Conservation (phyloP, 1,140 invertebrate genomes). For the Neodiprion pinetum region DNA sequence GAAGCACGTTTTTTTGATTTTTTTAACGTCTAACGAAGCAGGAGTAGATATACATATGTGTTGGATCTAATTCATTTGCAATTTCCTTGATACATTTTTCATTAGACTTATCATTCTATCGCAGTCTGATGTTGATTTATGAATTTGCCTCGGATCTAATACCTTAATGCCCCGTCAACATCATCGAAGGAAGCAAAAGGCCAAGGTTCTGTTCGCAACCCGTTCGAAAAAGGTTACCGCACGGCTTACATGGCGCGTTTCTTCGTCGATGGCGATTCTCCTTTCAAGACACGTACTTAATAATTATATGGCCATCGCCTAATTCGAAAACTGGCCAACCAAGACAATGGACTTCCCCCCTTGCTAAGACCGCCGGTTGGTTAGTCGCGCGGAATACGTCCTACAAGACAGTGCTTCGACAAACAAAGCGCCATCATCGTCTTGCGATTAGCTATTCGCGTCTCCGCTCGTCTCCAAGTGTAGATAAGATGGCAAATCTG, state of each 20-base stretch:
- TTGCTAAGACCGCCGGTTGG: not conserved
- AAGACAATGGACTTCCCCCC: not conserved
- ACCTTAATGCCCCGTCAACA: too few relatives aligned
- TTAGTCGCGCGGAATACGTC: not conserved
- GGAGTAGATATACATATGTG: too few relatives aligned
- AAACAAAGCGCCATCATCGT: not conserved
- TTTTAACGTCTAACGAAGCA: too few relatives aligned
- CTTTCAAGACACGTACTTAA: conserved; percentile 12
- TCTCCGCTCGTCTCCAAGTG: not conserved
- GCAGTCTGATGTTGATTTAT: too few relatives aligned
- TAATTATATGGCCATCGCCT: conserved; percentile 50
- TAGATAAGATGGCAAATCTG: conserved; percentile 35
- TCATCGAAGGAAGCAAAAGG: too few relatives aligned
- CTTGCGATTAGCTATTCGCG: too few relatives aligned
- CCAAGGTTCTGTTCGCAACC: not conserved
- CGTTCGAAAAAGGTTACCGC: not conserved
- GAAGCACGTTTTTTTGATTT: too few relatives aligned
- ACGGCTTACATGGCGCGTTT: not conserved
- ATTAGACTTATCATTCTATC: too few relatives aligned
- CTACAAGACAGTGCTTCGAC: not conserved
- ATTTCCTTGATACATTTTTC: too few relatives aligned
- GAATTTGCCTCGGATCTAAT: too few relatives aligned
- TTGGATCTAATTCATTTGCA: too few relatives aligned
- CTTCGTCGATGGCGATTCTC: not conserved
- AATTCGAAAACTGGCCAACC: conserved; percentile 35